phyloP scores from a whole-genome alignment of 2,113 vertebrate genomes.

The Holacanthus passer region DNA sequence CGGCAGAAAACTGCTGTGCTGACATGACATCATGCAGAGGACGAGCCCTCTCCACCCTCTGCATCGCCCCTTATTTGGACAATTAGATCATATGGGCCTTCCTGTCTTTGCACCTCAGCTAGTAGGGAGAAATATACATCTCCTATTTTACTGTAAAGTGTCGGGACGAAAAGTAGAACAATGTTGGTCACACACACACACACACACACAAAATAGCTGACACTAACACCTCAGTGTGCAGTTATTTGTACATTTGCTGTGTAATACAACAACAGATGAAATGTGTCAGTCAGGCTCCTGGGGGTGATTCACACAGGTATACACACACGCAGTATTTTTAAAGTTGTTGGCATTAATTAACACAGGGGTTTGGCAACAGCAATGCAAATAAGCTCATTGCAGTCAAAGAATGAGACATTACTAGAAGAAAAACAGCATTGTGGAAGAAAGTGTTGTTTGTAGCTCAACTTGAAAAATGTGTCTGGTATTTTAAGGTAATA shows the following conservation, averaged over 20 bases:
- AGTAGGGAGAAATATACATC: neutral
- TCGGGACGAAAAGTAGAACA: neutral
- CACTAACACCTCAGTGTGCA: neutral
- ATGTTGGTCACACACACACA: neutral
- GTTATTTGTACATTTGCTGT: neutral
- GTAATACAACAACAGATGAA: constrained; percentile 8
- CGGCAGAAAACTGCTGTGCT: constrained; percentile 70
- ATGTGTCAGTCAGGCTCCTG: constrained; percentile 53
- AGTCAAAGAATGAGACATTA: neutral
- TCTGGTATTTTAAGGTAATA: neutral
- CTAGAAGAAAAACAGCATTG: neutral
- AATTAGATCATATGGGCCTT: constrained; percentile 61
- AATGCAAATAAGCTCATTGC: neutral
- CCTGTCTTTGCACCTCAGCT: neutral
- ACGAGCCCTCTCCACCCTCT: constrained; percentile 58
- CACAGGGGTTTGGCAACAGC: constrained; percentile 4
- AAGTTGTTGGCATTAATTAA: constrained; percentile 35
- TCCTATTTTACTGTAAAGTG: constrained; percentile 3
- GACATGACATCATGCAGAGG: constrained; percentile 74
- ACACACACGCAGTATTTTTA: neutral
- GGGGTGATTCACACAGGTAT: neutral
- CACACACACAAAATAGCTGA: no score
- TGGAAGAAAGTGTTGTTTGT: neutral
- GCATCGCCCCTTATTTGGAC: constrained; percentile 28
- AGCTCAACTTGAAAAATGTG: neutral